phyloP scores from a whole-genome alignment of 2,113 vertebrate species.

The Ellobius talpinus region DNA sequence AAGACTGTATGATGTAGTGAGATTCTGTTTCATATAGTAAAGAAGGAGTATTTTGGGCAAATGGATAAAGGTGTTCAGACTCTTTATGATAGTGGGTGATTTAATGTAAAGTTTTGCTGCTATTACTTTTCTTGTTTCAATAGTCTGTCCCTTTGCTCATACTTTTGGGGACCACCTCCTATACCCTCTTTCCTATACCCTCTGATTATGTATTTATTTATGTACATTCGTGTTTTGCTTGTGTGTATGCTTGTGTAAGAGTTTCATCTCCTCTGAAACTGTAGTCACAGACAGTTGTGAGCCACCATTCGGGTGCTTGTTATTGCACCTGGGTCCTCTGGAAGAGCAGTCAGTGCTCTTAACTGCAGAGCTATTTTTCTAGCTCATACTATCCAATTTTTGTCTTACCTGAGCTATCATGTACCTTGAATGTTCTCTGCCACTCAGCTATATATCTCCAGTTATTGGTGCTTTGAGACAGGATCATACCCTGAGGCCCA shows the following conservation, averaged over 20 bases:
- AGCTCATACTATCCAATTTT: background rate
- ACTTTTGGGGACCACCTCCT: background rate
- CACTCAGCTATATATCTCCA: background rate
- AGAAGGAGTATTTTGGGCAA: constrained; percentile 15
- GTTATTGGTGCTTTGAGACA: background rate
- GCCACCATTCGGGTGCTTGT: too few species aligned
- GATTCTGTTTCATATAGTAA: background rate
- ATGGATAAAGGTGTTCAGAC: background rate
- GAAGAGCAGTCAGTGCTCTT: too few species aligned
- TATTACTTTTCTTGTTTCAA: constrained; percentile 34
- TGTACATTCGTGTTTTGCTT: background rate
- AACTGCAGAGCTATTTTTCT: too few species aligned
- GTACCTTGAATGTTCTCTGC: background rate
- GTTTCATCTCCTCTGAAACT: background rate
- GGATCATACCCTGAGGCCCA: background rate
- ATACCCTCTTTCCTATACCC: background rate
- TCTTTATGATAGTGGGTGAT: background rate
- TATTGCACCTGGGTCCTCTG: too few species aligned
- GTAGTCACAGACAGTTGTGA: too few species aligned
- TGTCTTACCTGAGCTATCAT: background rate
- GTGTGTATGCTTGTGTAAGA: background rate
- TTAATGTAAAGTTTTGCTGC: constrained; percentile 42
- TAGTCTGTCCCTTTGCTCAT: constrained; percentile 27
- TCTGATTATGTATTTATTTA: background rate
- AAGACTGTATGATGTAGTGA: background rate